These are phyloP conservation scores for Gambusia affinis DNA, from an alignment of 2,113 vertebrate genomes.

Conservation along the genomic window DNA sequence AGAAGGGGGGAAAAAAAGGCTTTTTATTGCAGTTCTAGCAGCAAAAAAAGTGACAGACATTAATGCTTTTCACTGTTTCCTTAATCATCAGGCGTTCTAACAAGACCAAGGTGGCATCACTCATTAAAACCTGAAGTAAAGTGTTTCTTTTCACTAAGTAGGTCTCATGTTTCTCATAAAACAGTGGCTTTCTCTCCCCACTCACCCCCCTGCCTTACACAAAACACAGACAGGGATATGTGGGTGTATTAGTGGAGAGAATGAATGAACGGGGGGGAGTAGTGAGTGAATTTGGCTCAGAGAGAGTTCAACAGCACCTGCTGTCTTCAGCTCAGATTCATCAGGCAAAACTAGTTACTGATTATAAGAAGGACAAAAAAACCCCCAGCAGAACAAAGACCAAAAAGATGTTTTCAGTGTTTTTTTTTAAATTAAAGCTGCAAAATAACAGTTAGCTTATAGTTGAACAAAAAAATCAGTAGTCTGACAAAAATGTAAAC, in stretches of 20 bases:
- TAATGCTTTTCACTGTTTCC: conserved; percentile 48
- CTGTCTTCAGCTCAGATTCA: conserved; percentile 67
- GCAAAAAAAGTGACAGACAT: conserved; percentile 52
- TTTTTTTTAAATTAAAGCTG: background rate
- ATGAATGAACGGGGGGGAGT: conserved; percentile 40
- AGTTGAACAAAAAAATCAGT: background rate
- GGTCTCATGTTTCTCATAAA: conserved; percentile 45
- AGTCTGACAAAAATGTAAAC: conserved; percentile 11
- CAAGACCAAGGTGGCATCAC: conserved; percentile 38
- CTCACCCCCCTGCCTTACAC: conserved; percentile 10
- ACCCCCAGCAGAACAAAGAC: conserved; percentile 39
- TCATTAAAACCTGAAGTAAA: conserved; percentile 39
- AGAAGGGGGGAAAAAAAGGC: conserved; percentile 62
- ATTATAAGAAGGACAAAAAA: conserved; percentile 55
- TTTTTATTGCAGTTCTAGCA: conserved; percentile 70
- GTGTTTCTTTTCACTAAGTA: conserved; percentile 37
- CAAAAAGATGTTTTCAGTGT: conserved; percentile 1
- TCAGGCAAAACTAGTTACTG: conserved; percentile 54
- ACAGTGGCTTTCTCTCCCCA: conserved; percentile 51
- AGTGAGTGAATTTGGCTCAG: conserved; percentile 63
- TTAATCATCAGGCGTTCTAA: conserved; percentile 38
- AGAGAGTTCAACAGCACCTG: conserved; percentile 73
- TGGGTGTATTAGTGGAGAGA: conserved; percentile 53
- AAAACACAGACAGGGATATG: conserved; percentile 16
- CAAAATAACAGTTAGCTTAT: conserved; percentile 11